A percentile compares a stretch with the other conserved stretches of the same genome.
Evolutionary conservation across 1,140 invertebrate species (phyloP).

Genomic region (Bombus superbus): DNA sequence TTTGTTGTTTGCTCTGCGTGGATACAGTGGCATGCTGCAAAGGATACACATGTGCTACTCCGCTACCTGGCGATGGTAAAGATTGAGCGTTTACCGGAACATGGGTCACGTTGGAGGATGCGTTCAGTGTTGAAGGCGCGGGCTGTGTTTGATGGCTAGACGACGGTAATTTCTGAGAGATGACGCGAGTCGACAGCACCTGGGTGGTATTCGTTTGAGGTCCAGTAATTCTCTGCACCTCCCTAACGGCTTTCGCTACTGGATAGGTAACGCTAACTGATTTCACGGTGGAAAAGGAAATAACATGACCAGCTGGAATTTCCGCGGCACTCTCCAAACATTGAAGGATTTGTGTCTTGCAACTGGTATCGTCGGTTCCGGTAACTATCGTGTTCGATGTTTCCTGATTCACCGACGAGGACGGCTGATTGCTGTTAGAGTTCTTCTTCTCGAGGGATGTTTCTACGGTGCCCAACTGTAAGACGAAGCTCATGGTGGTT

Average conservation of each 20-base stretch:
- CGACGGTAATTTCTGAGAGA: slow-evolving; percentile 65
- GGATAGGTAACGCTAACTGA: slow-evolving; percentile 65
- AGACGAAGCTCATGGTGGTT: slow-evolving; percentile 76
- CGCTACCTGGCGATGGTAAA: slow-evolving; percentile 41
- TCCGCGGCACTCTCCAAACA: slow-evolving; percentile 34
- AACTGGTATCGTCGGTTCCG: not conserved
- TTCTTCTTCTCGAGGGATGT: slow-evolving; percentile 52
- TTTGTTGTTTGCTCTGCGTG: slow-evolving; percentile 48
- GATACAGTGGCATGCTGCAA: slow-evolving; percentile 34
- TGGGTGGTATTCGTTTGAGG: slow-evolving; percentile 70
- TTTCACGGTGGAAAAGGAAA: slow-evolving; percentile 48
- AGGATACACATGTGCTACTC: slow-evolving; percentile 41
- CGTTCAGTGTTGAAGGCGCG: slow-evolving; percentile 20
- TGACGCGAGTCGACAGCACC: slow-evolving; percentile 64
- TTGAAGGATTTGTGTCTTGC: slow-evolving; percentile 50
- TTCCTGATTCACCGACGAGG: slow-evolving; percentile 26
- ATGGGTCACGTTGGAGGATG: slow-evolving; percentile 50
- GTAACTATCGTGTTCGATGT: not conserved
- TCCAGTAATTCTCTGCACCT: slow-evolving; percentile 49
- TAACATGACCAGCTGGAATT: slow-evolving; percentile 29
- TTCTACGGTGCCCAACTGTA: slow-evolving; percentile 69
- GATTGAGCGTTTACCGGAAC: slow-evolving; percentile 54
- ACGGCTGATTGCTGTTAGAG: not conserved
- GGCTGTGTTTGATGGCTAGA: slow-evolving; percentile 13
- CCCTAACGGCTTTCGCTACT: slow-evolving; percentile 56